Evolutionary conservation across 2,113 vertebrate species (phyloP), one percentile per base, ranked within the genome.

Genomic region (Maccullochella peelii): DNA sequence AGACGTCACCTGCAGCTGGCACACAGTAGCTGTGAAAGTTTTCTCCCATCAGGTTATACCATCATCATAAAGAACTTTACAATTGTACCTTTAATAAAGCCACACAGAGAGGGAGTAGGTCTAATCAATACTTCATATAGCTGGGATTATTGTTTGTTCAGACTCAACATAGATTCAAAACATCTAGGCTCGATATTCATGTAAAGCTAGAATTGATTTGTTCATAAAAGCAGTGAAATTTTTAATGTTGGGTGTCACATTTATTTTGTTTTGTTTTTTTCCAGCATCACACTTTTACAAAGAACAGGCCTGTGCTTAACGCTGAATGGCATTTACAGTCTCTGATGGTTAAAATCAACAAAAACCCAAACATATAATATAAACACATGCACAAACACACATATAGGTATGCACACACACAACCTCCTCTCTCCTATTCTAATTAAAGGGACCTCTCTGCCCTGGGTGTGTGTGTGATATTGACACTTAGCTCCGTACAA

Each of bases 401-500:
- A 73, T 7, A n/a, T 21, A 40, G 16, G 21, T 16, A 58, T 40
- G 33, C 76, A 54, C 40, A 67, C 23, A 52, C 73, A 54, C 59
- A 78, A 36, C 96, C 95, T 94, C 93, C 93, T 94, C 95, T 96
- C 96, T 95, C 96, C 97, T 96, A 97, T 98, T 99, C 97, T 99
- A 99, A 99, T 99, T 98, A 98, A 97, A 97, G 96, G 94, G 96
- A 96, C 97, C 97, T 93, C 91, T 91, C 95, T 94, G 96, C 97
- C 97, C 94, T 50, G 97, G 97, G 97, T 97, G 96, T 97, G 96
- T 96, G 96, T 95, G 95, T 96, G 96, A 97, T 99, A 99, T 98
- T 97, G 98, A 99, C 98, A 99, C 97, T 97, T 96, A 95, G 97
- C 96, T 96, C 95, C 96, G 94, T 96, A 99, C 98, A 97, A 99